Percentiles rank a stretch among this genome's conserved stretches.
Evolutionary conservation across 2,888 invertebrate genomes (phyloP).

Genomic region (Drosophila glabriapex): DNA sequence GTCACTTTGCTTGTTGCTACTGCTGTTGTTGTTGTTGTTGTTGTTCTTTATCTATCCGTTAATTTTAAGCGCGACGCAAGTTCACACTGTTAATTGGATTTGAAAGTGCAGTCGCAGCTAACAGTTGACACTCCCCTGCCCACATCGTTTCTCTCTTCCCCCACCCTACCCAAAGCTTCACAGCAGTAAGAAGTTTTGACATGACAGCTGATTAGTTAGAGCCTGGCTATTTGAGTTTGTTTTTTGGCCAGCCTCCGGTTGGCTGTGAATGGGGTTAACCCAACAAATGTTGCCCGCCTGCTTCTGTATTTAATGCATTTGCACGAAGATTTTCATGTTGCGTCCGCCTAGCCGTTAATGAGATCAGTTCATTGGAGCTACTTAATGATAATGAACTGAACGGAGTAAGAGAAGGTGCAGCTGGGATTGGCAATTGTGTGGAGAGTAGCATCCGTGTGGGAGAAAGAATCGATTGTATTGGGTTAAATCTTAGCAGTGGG

Average conservation of each 20-base stretch:
- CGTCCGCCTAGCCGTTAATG: constrained; percentile 27
- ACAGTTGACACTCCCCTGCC: constrained; percentile 49
- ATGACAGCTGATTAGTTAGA: constrained; percentile 73
- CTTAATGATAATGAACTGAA: constrained; percentile 39
- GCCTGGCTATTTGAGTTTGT: constrained; percentile 36
- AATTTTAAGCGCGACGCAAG: constrained; percentile 72
- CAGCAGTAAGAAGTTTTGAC: constrained; percentile 46
- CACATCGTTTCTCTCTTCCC: background rate
- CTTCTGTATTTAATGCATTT: constrained; percentile 19
- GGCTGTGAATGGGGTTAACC: constrained; percentile 69
- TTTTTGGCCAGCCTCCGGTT: constrained; percentile 29
- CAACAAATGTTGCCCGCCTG: constrained; percentile 5
- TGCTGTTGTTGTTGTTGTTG: constrained; percentile 13
- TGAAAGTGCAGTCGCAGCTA: constrained; percentile 72
- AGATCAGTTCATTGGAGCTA: constrained; percentile 24
- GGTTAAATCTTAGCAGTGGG: background rate
- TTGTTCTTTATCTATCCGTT: constrained; percentile 70
- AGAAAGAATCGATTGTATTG: constrained; percentile 5
- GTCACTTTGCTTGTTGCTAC: constrained; percentile 52
- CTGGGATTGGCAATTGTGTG: constrained; percentile 2
- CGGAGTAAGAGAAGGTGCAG: constrained; percentile 17
- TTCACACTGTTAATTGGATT: constrained; percentile 82
- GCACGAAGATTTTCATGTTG: constrained; percentile 22
- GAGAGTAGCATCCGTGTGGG: background rate
- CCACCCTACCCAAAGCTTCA: background rate